phyloP scores from a whole-genome alignment of 2,797 vertebrate genomes.

The Siniperca scherzeri region DNA sequence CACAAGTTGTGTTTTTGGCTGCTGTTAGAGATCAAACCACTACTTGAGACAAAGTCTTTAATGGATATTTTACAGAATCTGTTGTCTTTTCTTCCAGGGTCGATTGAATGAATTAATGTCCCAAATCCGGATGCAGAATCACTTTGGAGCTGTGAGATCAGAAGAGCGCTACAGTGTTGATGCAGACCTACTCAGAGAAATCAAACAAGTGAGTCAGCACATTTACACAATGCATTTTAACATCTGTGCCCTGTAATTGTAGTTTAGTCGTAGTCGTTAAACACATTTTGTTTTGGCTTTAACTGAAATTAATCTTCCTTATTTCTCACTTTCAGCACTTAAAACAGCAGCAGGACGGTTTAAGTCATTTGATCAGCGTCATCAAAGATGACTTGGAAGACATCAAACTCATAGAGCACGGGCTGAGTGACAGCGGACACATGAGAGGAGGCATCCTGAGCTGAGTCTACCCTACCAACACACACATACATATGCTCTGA shows the following conservation, averaged over 20 bases:
- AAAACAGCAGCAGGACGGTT: constrained; percentile 97
- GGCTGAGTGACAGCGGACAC: constrained; percentile 92
- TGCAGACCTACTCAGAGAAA: constrained; percentile 93
- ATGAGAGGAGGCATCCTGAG: constrained; percentile 91
- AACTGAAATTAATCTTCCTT: constrained; percentile 9
- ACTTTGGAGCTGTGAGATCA: constrained; percentile 94
- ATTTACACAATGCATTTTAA: neutral
- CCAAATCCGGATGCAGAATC: constrained; percentile 99
- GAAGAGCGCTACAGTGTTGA: constrained; percentile 96
- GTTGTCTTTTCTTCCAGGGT: constrained; percentile 84
- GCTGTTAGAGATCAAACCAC: neutral
- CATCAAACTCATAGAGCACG: constrained; percentile 96
- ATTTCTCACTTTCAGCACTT: constrained; percentile 87
- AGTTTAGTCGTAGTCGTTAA: neutral
- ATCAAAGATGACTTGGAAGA: constrained; percentile 98
- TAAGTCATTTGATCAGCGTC: constrained; percentile 96
- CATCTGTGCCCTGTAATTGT: neutral
- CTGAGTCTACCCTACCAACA: constrained; percentile 79
- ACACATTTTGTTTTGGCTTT: neutral
- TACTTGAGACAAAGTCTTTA: neutral
- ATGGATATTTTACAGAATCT: neutral
- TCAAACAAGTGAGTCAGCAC: constrained; percentile 89
- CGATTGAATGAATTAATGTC: constrained; percentile 98
- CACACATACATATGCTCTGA: constrained; percentile 15
- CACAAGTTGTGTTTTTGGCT: neutral